Base-by-base conservation (phyloP, 2,113 vertebrate genomes). In the Falcunculus frontatus region DNA sequence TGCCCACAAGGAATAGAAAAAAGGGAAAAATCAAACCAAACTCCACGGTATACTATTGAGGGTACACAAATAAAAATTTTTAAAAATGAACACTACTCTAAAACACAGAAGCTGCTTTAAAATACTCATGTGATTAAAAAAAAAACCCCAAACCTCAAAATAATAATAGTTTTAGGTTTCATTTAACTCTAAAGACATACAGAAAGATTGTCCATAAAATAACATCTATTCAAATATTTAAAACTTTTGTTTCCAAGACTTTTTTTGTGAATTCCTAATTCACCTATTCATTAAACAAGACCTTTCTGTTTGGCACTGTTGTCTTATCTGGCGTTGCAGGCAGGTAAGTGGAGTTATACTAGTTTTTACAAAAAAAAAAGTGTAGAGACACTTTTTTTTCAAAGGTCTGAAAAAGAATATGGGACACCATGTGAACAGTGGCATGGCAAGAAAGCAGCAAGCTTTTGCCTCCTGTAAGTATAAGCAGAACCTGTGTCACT, bases 51-150 rank as follows among this genome's bases (percentile, higher is more conserved):
- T 37, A 9, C 55, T 69, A 20, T 33, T 53, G 52, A 35, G 13
- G n/a, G 4, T 14, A 41, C 2, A 29, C 0, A 79, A 70, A 33
- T 1, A 76, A 25, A 35, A 41, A 7, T 6, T 16, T 5, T 1
- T 18, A 35, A 25, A 49, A 49, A 46, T 4, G 1, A 68, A 41
- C 12, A 20, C 1, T 15, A 10, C 14, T 47, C 6, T 39, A 42
- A 44, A 67, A 72, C 1, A 8, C 1, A 14, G 3, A 55, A 70
- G 6, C 16, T 70, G 13, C 13, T 84, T 49, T 30, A 57, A 90
- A 72, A 72, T 27, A 60, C 14, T 35, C 1, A 15, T 0, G 0
- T 5, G 5, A 16, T 23, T 74, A 7, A 30, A 55, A n/a, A n/a
- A 29, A 29, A 46, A 6, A 0, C 2, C 5, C 8, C 7, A 26